Evolutionary conservation across 2,113 vertebrate species (phyloP), one percentile per base, ranked within the genome.

Genomic region (Trogon surrucura): DNA sequence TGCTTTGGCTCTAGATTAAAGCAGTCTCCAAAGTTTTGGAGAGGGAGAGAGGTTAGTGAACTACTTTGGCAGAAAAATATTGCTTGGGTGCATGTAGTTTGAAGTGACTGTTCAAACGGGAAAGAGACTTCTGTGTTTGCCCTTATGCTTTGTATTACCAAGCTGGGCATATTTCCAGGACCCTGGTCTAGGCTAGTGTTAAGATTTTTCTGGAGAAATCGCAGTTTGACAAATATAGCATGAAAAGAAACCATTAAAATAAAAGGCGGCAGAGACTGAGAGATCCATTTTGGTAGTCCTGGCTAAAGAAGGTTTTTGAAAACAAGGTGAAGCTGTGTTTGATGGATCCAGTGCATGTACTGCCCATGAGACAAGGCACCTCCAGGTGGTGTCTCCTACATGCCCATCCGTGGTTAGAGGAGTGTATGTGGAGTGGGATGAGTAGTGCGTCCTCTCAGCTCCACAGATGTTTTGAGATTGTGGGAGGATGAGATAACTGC

Each of bases 1-100:
- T 54, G 48, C 57, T 88, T 71, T 81, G 85, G 80, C 85, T 92
- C 7, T n/a, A 16, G 54, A 69, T 91, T 54, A 89, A 89, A 89
- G 80, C 9, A 32, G 60, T 19, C 21, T 30, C 44, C 67, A 78
- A 60, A 27, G 9, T 44, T 83, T 65, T 34, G 45, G 74, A 38
- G 53, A 47, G 62, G 29, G 27, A 50, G 19, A 30, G 13, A 41
- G 41, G 41, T 41, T n/a, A 73, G 36, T 17, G 81, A 85, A 51
- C n/a, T 77, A 5, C 48, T 80, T 86, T 51, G 34, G 36, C 62
- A 91, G 51, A 32, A 91, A 78, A 89, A 82, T 47, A 34, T 29
- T 85, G 25, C 21, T 69, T 41, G 61, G 19, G 29, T 79, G 53
- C 21, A 25, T 45, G 36, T n/a, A 71, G 66, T 13, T 51, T 48